Base-by-base conservation (phyloP, 2,113 vertebrate genomes). In the Alces alces region DNA sequence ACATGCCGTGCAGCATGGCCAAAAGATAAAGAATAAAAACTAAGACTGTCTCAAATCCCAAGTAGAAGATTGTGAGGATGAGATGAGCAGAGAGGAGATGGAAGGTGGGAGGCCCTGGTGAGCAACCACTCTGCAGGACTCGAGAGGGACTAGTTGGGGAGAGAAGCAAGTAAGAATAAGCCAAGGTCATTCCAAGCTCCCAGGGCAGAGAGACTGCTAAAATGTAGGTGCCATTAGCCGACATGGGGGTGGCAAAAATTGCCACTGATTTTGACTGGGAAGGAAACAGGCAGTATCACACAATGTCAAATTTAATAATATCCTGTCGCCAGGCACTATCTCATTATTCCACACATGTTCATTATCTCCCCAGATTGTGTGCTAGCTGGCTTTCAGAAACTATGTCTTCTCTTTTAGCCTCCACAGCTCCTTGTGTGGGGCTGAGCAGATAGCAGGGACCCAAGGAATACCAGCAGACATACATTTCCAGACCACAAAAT, bases 321-420 rank as follows among this genome's bases (percentile, higher is more conserved):
- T 60, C 94, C 95, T 96, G 95, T 96, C 84, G 6, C 93, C 55
- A 7, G 0, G n/a, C 61, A 83, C 84, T 7, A 0, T 52, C 86
- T 97, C 97, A 92, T 94, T 92, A 96, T 79, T 89, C 93, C 95
- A 95, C 96, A 95, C 86, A 33, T 95, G 93, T 90, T 91, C 97
- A 95, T 96, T 93, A 96, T 89, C 97, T 93, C 92, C 96, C 92
- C 90, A 93, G 97, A 94, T 23, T 66, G 87, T 2, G 83, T 47
- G 87, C 25, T 80, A 86, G 94, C 93, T 96, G 84, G 27, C 95
- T 97, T 76, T 66, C 39, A 50, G 64, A 93, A 96, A 86, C 33
- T 4, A 19, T 1, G n/a, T 87, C 95, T 96, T 97, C 90, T 70
- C 84, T 89, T 88, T 83, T 4, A 86, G 80, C 82, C 70, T 94